These are phyloP conservation scores for Brenthis hecate DNA, from an alignment of 2,888 invertebrate genomes.

Conservation along the genomic window DNA sequence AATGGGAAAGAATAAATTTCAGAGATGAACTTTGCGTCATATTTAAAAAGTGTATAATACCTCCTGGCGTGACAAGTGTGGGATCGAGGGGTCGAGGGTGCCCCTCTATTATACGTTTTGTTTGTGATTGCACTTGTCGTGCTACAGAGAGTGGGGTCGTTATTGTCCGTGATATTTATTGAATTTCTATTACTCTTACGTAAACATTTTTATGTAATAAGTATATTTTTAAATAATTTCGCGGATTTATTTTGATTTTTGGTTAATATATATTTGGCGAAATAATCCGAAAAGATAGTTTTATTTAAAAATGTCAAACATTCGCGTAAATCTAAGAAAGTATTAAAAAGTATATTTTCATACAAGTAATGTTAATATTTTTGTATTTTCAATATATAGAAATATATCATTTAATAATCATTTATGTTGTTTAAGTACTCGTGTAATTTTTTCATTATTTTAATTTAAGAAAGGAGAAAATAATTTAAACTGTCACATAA, in stretches of 20 bases:
- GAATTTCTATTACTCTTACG: background rate
- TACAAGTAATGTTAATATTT: background rate
- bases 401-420: too few species aligned
- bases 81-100: constrained; percentile 55
- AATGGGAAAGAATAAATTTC: constrained; percentile 36
- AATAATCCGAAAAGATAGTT: too few species aligned
- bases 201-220: background rate
- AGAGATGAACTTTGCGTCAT: constrained; percentile 56
- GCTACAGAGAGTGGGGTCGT: constrained; percentile 37
- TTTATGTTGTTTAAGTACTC: background rate
- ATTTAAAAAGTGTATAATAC: constrained; percentile 59
- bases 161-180: constrained; percentile 26
- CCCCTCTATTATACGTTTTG: constrained; percentile 52
- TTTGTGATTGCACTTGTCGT: constrained; percentile 65
- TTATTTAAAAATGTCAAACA: too few species aligned
- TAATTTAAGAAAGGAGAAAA: too few species aligned
- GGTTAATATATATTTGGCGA: too few species aligned
- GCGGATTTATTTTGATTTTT: too few species aligned
- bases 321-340: too few species aligned
- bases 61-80: constrained; percentile 72
- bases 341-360: constrained; percentile 5
- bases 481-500: too few species aligned
- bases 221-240: too few species aligned
- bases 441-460: too few species aligned
- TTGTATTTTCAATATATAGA: background rate